A percentile compares a stretch with the other conserved stretches of the same genome.
phyloP scores from a whole-genome alignment of 2,797 vertebrate genomes.

The Alfaro cultratus region DNA sequence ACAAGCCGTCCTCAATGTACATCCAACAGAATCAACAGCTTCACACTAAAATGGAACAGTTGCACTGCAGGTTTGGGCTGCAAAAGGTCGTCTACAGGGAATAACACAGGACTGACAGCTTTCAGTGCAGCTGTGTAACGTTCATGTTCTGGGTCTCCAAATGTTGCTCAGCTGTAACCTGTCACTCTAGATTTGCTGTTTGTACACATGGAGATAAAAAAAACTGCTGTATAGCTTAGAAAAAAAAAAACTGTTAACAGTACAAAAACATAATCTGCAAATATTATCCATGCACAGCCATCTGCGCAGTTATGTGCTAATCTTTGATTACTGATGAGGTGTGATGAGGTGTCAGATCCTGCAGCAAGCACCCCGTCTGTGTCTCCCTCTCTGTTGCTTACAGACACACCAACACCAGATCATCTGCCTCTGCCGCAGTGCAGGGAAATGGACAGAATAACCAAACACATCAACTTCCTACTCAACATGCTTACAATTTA shows the following conservation, averaged over 20 bases:
- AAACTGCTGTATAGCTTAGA: background rate
- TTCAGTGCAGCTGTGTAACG: conserved; percentile 51
- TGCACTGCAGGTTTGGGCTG: conserved; percentile 17
- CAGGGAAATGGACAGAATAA: conserved; percentile 75
- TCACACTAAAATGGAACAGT: conserved; percentile 1
- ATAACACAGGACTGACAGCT: conserved; percentile 34
- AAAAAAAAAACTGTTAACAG: background rate
- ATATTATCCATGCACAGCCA: conserved; percentile 10
- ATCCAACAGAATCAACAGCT: background rate
- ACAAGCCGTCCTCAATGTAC: background rate
- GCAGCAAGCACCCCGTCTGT: conserved; percentile 51
- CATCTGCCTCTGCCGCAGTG: conserved; percentile 80
- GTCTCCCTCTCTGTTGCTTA: conserved; percentile 39
- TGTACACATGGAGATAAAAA: conserved; percentile 1
- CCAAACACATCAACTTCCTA: conserved; percentile 68
- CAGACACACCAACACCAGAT: conserved; percentile 60
- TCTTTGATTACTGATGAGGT: conserved; percentile 73
- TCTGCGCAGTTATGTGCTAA: conserved; percentile 54
- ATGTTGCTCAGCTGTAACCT: conserved; percentile 26
- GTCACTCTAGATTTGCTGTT: conserved; percentile 29
- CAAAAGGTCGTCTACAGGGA: conserved; percentile 32
- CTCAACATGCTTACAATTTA: conserved; percentile 52
- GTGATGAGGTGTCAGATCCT: conserved; percentile 67
- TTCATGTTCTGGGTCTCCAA: conserved; percentile 40
- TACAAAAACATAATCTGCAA: background rate